phyloP scores from a whole-genome alignment of 2,888 invertebrate species.

The Chrysodeixis includens region DNA sequence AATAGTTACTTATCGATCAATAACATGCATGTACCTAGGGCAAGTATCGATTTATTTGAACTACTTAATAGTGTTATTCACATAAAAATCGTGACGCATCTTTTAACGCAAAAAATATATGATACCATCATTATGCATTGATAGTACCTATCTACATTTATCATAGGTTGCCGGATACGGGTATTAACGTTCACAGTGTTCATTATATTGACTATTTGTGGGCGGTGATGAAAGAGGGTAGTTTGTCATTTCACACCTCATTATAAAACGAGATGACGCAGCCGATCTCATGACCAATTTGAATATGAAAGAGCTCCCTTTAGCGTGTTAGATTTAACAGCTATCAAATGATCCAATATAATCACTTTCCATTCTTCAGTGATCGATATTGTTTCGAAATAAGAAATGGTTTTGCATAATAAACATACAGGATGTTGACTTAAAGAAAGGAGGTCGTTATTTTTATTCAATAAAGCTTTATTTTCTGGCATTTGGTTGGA shows the following conservation, averaged over 20 bases:
- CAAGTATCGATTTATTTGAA: too few relatives aligned
- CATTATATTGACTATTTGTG: constrained; percentile 71
- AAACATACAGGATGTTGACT: constrained; percentile 49
- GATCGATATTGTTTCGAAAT: constrained; percentile 44
- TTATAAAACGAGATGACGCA: constrained; percentile 68
- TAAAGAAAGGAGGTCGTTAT: constrained; percentile 34
- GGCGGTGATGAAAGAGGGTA: constrained; percentile 79
- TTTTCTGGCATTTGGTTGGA: constrained; percentile 31
- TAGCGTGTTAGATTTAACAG: constrained; percentile 59
- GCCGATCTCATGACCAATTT: constrained; percentile 70
- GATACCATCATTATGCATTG: constrained; percentile 38
- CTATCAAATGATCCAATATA: constrained; percentile 55
- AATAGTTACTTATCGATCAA: too few relatives aligned
- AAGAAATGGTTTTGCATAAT: constrained; percentile 57
- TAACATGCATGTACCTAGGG: too few relatives aligned
- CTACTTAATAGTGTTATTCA: too few relatives aligned
- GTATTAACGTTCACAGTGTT: constrained; percentile 61
- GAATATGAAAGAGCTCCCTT: constrained; percentile 72
- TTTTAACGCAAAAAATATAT: constrained; percentile 44
- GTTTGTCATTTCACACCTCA: constrained; percentile 79
- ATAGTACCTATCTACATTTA: constrained; percentile 51
- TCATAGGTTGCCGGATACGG: constrained; percentile 61
- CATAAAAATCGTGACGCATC: constrained; percentile 51
- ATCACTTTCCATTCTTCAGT: constrained; percentile 60
- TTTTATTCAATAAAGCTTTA: constrained; percentile 25